Conservation (phyloP, 2,113 vertebrate genomes). For the Mystacornis crossleyi region DNA sequence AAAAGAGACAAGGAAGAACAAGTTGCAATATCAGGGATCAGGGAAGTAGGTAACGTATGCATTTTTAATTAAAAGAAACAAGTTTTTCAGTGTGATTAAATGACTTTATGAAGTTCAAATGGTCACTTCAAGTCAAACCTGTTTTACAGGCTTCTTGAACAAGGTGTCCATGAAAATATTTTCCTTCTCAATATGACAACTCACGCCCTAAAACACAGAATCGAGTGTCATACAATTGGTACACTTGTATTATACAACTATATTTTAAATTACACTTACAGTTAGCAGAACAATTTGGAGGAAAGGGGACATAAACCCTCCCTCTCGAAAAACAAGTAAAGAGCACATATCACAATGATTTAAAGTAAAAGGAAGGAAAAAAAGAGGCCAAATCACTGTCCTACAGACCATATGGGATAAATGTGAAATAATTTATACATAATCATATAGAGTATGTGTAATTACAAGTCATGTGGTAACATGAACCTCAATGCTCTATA, state of each 20-base stretch:
- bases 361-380: background rate
- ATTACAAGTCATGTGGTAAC: background rate
- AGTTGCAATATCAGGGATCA: background rate
- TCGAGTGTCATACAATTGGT: background rate
- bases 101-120: slow-evolving; percentile 35
- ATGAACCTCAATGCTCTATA: background rate
- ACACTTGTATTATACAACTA: background rate
- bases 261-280: background rate
- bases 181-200: background rate
- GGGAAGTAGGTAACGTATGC: background rate
- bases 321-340: background rate
- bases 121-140: slow-evolving; percentile 56
- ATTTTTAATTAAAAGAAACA: slow-evolving; percentile 58
- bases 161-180: background rate
- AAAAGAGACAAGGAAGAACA: slow-evolving; percentile 41
- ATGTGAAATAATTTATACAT: background rate
- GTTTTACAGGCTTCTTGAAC: slow-evolving; percentile 27
- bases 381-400: background rate
- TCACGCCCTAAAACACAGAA: background rate
- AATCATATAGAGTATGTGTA: background rate
- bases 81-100: slow-evolving; percentile 35
- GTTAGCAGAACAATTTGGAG: background rate
- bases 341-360: background rate
- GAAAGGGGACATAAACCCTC: background rate
- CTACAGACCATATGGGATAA: background rate